Base-by-base conservation (phyloP, 30 jellyfish, hydroid and myxozoan genomes). In the Rhopilema esculentum region DNA sequence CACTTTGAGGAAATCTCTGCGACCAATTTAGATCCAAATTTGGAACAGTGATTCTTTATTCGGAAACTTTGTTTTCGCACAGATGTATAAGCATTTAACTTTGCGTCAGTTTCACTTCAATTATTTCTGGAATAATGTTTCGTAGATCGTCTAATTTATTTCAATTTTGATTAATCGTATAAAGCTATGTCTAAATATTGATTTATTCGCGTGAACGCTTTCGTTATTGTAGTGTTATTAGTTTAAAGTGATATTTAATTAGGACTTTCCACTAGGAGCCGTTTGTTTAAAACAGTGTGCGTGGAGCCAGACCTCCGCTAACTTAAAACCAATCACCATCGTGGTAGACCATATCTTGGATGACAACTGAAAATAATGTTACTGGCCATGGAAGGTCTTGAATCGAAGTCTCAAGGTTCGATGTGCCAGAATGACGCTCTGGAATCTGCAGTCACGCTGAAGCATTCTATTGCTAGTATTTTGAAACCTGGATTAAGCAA, bases 161-260 rank as follows among this genome's bases (percentile, higher is more conserved):
- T 67, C 69, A 73, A 73, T 73, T 73, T 30, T 40, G 49, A 26
- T 62, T 57, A 78, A 78, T 78, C 77, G 63, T n/a, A 61, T 78
- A 65, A 63, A 16, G 66, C 69, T 57, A 16, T 78, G 69, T 32
- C 40, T 68, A 78, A 78, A 78, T n/a, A 78, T 78, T 78, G 88
- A 78, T 78, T 78, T 78, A 78, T 62, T 9, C 88, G 88, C 88
- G 22, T 66, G 88, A 49, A 27, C 61, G 88, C 68, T 24, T 49
- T 78, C 79, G 76, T 78, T 61, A 78, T 78, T 78, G 88, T 78
- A 78, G 33, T 78, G 69, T 78, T 78, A 78, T 48, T 78, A 68
- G 65, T 63, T 78, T 63, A 68, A 26, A 78, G 6, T 78, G 78
- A 78, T 78, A 78, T 78, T 57, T 62, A 78, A 78, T 78, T 78